Percentiles rank a stretch among this genome's conserved stretches.
Conservation (phyloP, 2,113 vertebrate genomes). For the Corvus cornix region DNA sequence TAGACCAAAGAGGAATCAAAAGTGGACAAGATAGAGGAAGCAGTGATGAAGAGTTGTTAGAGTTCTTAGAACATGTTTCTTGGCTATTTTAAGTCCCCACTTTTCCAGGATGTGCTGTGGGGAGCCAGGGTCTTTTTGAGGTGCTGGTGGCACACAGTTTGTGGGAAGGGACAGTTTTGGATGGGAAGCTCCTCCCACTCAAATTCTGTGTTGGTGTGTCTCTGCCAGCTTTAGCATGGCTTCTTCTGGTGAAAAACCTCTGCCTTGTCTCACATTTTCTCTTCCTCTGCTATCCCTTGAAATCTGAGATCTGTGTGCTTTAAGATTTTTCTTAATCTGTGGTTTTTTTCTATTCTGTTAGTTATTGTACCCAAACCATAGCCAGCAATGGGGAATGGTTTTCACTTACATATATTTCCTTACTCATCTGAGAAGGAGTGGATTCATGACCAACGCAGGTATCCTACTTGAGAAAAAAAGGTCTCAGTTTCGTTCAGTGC, state of each 20-base stretch:
- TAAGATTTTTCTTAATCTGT: not conserved
- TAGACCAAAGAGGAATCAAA: not conserved
- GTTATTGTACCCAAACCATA: not conserved
- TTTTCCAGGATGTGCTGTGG: not conserved
- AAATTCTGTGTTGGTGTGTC: not conserved
- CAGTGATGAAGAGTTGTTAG: not conserved
- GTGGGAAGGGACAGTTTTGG: not conserved
- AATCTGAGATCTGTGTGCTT: not conserved
- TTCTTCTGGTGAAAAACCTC: not conserved
- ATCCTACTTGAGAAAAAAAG: not conserved
- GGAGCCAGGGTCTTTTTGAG: not conserved
- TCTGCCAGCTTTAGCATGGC: not conserved
- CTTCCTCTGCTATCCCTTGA: not conserved
- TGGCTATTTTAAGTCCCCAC: not conserved
- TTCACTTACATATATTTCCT: not conserved
- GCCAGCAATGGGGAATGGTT: not conserved
- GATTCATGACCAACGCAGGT: not conserved
- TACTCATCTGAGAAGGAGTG: not conserved
- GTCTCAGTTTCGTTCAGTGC: not conserved
- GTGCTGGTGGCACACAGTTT: not conserved
- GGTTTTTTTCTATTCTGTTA: accelerated
- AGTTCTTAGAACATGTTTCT: not conserved
- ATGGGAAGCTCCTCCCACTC: not conserved
- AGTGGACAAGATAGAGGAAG: not conserved
- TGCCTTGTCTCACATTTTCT: not conserved